Evolutionary conservation across 1,140 invertebrate genomes (phyloP), one percentile per base, ranked within the genome.

Genomic region (Ruditapes philippinarum): DNA sequence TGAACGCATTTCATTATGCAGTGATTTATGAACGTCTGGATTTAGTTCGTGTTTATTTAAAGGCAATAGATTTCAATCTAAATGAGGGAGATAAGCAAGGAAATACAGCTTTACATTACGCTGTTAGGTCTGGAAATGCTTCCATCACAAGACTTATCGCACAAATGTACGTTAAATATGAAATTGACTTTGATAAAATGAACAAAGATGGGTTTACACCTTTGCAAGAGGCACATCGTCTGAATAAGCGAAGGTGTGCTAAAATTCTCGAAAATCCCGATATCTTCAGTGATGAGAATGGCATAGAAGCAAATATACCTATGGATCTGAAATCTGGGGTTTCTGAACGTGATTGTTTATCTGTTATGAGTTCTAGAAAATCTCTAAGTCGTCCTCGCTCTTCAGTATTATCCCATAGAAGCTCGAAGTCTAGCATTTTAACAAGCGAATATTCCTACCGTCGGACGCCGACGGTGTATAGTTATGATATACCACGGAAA

Each of bases 1-100:
- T 95, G 28, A 95, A 93, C 89, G 92, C 92, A 4, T 87, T 95
- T 40, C 95, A 95, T 87, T 94, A 95, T 87, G 93, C 92, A 5
- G 93, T 92, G 45, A 92, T 95, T 19, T 94, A 93, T 60, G 92
- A 93, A 79, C 84, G 93, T 12, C 19, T 89, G 49, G 65, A 92
- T 22, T 78, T 95, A 49, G 80, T 93, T 12, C 81, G 87, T 25
- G 84, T 95, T n/a, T 89, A 94, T n/a, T 89, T 95, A 25, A 91
- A 90, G 25, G 92, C 94, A 2, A 85, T 93, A n/a, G 94, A 95
- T 81, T 95, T 93, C 65, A 91, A 94, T 82, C 54, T 95, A 51
- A 93, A 91, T 36, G 85, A 92, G 54, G 49, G 51, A 22, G 94
- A 94, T 80, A 89, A 78, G 60, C 42, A 81, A 22, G 94, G 95